Evolutionary conservation across 1,140 invertebrate genomes (phyloP).

Genomic region (Pachypeltis micranthus): DNA sequence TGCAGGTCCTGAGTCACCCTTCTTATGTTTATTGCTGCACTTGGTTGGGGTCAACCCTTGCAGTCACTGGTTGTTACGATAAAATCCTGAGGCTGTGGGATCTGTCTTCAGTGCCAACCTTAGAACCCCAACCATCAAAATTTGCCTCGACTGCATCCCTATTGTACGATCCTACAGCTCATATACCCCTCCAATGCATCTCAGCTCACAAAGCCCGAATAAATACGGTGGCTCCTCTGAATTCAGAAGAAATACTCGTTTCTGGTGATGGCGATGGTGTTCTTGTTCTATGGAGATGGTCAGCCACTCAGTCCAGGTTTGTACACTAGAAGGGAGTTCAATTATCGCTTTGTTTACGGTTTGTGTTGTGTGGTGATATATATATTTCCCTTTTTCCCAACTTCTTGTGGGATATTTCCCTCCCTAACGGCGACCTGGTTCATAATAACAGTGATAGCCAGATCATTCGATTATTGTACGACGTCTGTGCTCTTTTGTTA

Average conservation of each 20-base stretch:
- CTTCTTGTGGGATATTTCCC: too few relatives aligned
- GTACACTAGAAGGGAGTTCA: too few relatives aligned
- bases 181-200: constrained; percentile 39
- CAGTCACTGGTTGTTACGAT: constrained; percentile 48
- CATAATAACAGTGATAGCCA: too few relatives aligned
- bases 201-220: constrained; percentile 44
- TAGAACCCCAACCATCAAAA: neutral
- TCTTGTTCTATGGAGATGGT: constrained; percentile 24
- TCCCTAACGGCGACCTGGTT: too few relatives aligned
- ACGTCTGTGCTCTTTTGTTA: too few relatives aligned
- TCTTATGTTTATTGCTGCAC: constrained; percentile 52
- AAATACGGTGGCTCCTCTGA: constrained; percentile 35
- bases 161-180: neutral
- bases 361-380: too few relatives aligned
- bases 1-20: constrained; percentile 47
- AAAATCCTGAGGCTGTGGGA: constrained; percentile 46
- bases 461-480: too few relatives aligned
- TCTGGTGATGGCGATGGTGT: constrained; percentile 26
- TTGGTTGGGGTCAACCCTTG: constrained; percentile 36
- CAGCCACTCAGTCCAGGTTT: neutral
- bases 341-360: too few relatives aligned
- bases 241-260: constrained; percentile 16
- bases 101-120: neutral
- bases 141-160: neutral
- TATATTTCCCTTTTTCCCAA: too few relatives aligned